Base-by-base conservation (phyloP, 2,797 vertebrate genomes). In the Sebastes jordani region DNA sequence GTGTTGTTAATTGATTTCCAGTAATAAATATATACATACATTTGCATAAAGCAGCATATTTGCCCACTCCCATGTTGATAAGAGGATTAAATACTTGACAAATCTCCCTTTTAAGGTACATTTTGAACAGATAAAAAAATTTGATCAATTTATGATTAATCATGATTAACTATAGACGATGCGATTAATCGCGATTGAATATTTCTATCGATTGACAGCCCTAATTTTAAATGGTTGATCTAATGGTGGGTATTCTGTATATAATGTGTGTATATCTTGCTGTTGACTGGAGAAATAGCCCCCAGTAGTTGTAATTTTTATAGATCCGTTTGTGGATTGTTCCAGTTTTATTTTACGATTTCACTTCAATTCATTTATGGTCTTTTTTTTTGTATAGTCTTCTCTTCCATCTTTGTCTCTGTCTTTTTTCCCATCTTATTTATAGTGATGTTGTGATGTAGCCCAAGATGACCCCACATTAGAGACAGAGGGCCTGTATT, bases 401-500 rank as follows among this genome's bases (percentile, higher is more conserved):
- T 58, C 27, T 54, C 46, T 80, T 71, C 86, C 25, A 84, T 84
- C 56, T 49, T 80, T 49, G 58, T 30, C 20, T 25, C 74, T 81
- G 63, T 70, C 30, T 30, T n/a, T n/a, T 46, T 55, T 49, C 61
- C 71, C 75, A 64, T 85, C 75, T 65, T 74, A 83, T 85, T 79
- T 91, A 78, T 76, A 80, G 81, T 81, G 74, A 73, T 52, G 20
- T 49, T 20, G 46, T 81, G 71, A 87, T 75, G 74, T 67, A 65
- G 78, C 74, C 42, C 32, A 30, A 63, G 71, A 72, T 71, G 74
- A 88, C 64, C 67, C 23, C 18, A 58, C 79, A 79, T 83, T 78
- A 63, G 34, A 81, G 66, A 76, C 82, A 62, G 58, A 59, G 75
- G 62, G 68, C 71, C 79, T 82, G 79, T 67, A 60, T 84, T 86